Base-by-base conservation (phyloP, 2,797 vertebrate species). In the Sphaeramia orbicularis region DNA sequence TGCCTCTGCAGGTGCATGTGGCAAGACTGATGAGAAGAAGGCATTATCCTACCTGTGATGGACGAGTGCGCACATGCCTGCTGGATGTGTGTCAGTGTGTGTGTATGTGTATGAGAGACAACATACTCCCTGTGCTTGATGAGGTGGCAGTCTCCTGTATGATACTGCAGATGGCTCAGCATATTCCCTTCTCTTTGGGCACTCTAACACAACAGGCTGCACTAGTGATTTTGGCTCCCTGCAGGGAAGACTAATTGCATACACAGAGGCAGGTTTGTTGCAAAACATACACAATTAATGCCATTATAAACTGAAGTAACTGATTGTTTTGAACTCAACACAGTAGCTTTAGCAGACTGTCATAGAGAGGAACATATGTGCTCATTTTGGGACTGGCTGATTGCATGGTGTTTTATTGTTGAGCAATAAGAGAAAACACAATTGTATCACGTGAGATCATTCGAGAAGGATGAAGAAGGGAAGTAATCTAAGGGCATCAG, bases 221-320 rank as follows among this genome's bases (percentile, higher is more conserved):
- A 13, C 52, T 60, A 21, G 74, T 52, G 71, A 74, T 68, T 71
- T 52, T 57, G 59, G 43, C 65, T 47, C 61, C 79, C 74, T 32
- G 24, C 50, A 24, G 80, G 42, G 75, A 50, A 19, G 36, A 54
- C 69, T 87, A 87, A 86, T 89, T 86, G 72, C 73, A 85, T 59
- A 82, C 78, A 86, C 85, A 81, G 77, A 78, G 78, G 45, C 77
- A 86, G 74, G 76, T 86, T 85, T 84, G 83, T 83, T 78, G 54
- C 67, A 76, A 77, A 88, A 83, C 78, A 80, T 30, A 18, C 30
- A 44, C 71, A 73, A 52, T 71, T 43, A 74, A 53, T 14, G 38
- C 37, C 32, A 19, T 49, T 63, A 18, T 13, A 61, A 71, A 59
- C 11, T 0, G 42, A 37, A 11, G 30, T 13, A 15, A 57, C 40